A percentile compares a stretch with the other conserved stretches of the same genome.
phyloP scores from a whole-genome alignment of 2,113 vertebrate species.

The Hymenochirus boettgeri region DNA sequence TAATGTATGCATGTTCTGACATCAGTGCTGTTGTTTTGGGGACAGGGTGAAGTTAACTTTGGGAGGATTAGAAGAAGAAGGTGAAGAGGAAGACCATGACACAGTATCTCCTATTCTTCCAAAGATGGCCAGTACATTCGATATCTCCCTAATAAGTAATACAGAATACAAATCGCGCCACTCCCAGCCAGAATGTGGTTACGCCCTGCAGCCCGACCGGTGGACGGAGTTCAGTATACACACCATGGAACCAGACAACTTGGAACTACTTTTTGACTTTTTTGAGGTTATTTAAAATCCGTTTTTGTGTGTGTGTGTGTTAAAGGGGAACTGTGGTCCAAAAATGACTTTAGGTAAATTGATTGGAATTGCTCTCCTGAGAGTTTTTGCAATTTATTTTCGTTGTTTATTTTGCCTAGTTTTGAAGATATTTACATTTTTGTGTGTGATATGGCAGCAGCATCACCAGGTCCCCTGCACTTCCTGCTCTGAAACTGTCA shows the following conservation, averaged over 20 bases:
- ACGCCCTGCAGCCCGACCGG: constrained; percentile 73
- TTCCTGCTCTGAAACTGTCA: too few species aligned
- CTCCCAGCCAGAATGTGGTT: constrained; percentile 91
- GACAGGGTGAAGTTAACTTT: constrained; percentile 79
- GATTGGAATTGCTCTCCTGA: too few species aligned
- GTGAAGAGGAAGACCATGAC: constrained; percentile 65
- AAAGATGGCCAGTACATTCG: constrained; percentile 82
- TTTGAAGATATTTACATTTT: too few species aligned
- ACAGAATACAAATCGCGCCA: constrained; percentile 79
- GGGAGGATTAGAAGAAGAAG: constrained; percentile 85
- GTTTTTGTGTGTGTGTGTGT: too few species aligned
- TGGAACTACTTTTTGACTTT: constrained; percentile 94
- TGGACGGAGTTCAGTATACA: constrained; percentile 95
- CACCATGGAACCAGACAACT: constrained; percentile 94
- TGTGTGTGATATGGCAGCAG: too few species aligned
- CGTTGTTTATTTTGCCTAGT: too few species aligned
- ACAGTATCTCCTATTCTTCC: constrained; percentile 59
- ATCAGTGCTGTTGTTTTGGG: not conserved
- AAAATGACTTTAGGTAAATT: too few species aligned
- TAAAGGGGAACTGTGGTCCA: too few species aligned
- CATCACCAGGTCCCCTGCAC: too few species aligned
- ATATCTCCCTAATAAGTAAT: constrained; percentile 82
- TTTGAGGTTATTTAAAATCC: constrained; percentile 93
- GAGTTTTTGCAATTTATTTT: too few species aligned
- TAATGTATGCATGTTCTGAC: too few species aligned